Percentiles rank a stretch among this genome's conserved stretches.
Conservation (phyloP, 2,888 invertebrate species). For the Conomelus anceps region DNA sequence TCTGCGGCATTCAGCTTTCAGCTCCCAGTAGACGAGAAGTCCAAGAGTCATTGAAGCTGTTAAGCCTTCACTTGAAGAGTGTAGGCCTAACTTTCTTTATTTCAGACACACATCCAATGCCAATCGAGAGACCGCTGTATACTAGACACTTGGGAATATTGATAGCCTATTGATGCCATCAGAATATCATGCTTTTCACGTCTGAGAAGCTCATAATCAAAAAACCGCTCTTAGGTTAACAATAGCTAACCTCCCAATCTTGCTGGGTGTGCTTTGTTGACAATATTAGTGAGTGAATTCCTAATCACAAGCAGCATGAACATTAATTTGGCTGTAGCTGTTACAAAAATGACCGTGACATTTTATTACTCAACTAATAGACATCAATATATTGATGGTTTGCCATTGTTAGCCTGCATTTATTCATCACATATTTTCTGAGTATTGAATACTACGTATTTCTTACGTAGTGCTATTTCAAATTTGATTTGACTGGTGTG, state of each 20-base stretch:
- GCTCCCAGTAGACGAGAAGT: too few species aligned
- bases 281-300: background rate
- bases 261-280: background rate
- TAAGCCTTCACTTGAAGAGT: too few species aligned
- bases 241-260: background rate
- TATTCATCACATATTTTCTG: background rate
- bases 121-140: background rate
- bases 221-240: background rate
- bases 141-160: background rate
- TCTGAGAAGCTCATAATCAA: background rate
- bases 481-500: too few species aligned
- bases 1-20: too few species aligned
- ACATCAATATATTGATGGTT: background rate
- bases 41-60: too few species aligned
- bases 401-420: background rate
- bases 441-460: background rate
- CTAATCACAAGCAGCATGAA: background rate
- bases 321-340: background rate
- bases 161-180: background rate
- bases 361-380: background rate
- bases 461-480: background rate
- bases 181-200: too few species aligned
- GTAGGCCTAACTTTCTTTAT: too few species aligned
- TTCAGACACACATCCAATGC: background rate
- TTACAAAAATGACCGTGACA: background rate